Conservation (phyloP, 2,888 invertebrate genomes). For the Callyntrura sp. region DNA sequence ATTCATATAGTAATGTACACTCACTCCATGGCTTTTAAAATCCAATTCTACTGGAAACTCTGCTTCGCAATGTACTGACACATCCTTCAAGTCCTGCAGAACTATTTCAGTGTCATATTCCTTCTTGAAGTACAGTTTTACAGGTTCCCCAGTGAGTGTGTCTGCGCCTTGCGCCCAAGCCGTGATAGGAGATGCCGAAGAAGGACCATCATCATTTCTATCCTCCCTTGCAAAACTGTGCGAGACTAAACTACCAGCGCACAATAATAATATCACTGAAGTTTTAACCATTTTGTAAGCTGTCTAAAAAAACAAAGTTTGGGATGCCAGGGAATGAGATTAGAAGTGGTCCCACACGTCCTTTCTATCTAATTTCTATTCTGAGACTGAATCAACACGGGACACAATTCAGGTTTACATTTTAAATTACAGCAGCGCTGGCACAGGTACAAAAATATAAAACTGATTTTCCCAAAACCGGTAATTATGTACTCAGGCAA, state of each 20-base stretch:
- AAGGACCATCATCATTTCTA: too few relatives aligned
- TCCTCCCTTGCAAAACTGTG: neutral
- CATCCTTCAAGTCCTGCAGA: slow-evolving; percentile 50
- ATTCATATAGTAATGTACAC: too few relatives aligned
- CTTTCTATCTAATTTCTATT: neutral
- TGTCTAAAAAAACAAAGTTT: neutral
- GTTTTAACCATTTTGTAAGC: neutral
- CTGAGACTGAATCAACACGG: slow-evolving; percentile 12
- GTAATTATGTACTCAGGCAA: neutral
- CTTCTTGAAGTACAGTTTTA: slow-evolving; percentile 45
- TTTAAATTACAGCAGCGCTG: neutral
- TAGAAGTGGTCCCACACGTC: neutral
- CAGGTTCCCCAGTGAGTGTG: neutral
- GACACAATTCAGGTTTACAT: too few relatives aligned
- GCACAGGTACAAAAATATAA: neutral
- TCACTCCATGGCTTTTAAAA: slow-evolving; percentile 57
- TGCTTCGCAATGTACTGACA: slow-evolving; percentile 66
- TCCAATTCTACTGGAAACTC: slow-evolving; percentile 55
- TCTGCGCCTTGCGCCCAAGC: slow-evolving; percentile 40
- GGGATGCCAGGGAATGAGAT: neutral
- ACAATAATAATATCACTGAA: neutral
- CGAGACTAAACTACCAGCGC: neutral
- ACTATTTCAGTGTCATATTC: slow-evolving; percentile 43
- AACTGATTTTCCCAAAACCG: slow-evolving; percentile 1
- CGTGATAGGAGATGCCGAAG: neutral